A percentile compares a stretch with the other conserved stretches of the same genome.
Conservation (phyloP, 1,140 invertebrate species). For the Xylocopa sonorina region DNA sequence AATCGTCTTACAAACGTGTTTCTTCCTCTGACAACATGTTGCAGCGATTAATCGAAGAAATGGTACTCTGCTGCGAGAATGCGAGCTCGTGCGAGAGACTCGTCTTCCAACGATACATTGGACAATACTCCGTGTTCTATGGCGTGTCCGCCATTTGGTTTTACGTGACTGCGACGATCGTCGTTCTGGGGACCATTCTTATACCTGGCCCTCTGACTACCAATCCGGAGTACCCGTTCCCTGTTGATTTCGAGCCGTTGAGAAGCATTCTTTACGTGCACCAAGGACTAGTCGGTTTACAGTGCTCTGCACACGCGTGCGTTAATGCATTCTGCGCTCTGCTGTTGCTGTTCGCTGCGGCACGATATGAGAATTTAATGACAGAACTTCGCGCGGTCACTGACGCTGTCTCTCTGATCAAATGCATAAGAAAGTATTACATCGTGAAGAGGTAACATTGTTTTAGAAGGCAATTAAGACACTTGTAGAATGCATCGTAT, state of each 20-base stretch:
- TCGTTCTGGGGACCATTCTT: slow-evolving; percentile 33
- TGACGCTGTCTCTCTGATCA: neutral
- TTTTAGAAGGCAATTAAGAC: too few relatives aligned
- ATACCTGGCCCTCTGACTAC: slow-evolving; percentile 50
- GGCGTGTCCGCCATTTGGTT: slow-evolving; percentile 23
- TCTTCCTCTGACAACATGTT: neutral
- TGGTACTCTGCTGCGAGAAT: slow-evolving; percentile 53
- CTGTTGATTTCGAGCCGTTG: slow-evolving; percentile 36
- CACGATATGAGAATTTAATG: slow-evolving; percentile 56
- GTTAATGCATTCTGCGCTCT: slow-evolving; percentile 58
- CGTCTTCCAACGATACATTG: slow-evolving; percentile 55
- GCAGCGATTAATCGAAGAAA: slow-evolving; percentile 58
- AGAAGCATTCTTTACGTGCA: slow-evolving; percentile 54
- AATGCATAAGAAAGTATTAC: neutral
- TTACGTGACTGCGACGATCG: slow-evolving; percentile 38
- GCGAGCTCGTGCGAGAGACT: slow-evolving; percentile 37
- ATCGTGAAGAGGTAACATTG: slow-evolving; percentile 1
- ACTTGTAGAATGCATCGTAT: neutral
- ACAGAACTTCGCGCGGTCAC: neutral
- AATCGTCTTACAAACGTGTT: neutral
- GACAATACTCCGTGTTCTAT: slow-evolving; percentile 49
- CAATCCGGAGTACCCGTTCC: slow-evolving; percentile 65
- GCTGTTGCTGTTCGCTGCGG: slow-evolving; percentile 53
- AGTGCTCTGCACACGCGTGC: slow-evolving; percentile 41
- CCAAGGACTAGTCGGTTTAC: slow-evolving; percentile 53